Evolutionary conservation across 2,888 invertebrate species (phyloP), one percentile per base, ranked within the genome.

Genomic region (Leucophenga montana): DNA sequence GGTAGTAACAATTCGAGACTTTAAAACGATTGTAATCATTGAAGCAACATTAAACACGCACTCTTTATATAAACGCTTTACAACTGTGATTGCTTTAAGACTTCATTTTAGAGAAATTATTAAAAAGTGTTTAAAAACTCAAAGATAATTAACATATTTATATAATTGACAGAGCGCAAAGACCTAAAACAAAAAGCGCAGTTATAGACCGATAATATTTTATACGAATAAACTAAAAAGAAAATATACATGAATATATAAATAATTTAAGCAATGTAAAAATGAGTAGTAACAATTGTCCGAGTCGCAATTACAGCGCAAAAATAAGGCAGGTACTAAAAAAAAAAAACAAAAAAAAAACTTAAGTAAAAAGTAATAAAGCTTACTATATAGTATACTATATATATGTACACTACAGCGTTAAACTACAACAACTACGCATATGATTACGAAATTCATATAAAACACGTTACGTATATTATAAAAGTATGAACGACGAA

Each of bases 381-480:
- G 11, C 39, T 11, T 8, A 39, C 11, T 39, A 39, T 8, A 39
- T 11, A 39, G 8, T 39, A 39, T 39, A 39, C n/a, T 11, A 39
- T 39, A 54, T 54, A 54, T 22, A 54, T 54, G 18, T 14, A 18
- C 2, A 54, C 54, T 54, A 54, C 54, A 54, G 8, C n/a, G 18
- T 18, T 18, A 53, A 22, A 20, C 22, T 18, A 20, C n/a, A 54
- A 14, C 6, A 22, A 56, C 1, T 13, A 22, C n/a, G 31, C 16
- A 59, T 14, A 33, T 33, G 33, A 59, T 59, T 56, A 56, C 27
- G 56, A 20, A 56, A 56, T 56, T 14, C 18, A 16, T 50, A 56
- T 22, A 14, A 61, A 61, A 39, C 33, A 61, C 16, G 61, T 61
- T 61, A 61, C 61, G 61, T 61, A 61, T 16, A 9, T 14, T n/a